Evolutionary conservation across 2,797 vertebrate genomes (phyloP).

Genomic region (Cottoperca gobio): DNA sequence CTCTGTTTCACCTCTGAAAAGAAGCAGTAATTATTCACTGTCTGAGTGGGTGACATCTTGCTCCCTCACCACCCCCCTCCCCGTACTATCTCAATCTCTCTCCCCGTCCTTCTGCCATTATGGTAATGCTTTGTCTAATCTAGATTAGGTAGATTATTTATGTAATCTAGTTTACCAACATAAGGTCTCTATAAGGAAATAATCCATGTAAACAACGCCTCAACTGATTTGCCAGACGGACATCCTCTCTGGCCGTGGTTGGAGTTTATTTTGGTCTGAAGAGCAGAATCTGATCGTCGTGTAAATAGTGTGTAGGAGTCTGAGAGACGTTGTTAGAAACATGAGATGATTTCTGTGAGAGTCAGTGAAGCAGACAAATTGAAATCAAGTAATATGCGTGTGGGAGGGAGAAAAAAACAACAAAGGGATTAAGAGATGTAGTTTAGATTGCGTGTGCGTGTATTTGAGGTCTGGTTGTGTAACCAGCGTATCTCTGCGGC

Average conservation of each 20-base stretch:
- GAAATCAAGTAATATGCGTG: slow-evolving; percentile 25
- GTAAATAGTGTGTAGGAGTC: slow-evolving; percentile 45
- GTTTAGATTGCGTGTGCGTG: slow-evolving; percentile 3
- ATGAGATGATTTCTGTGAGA: slow-evolving; percentile 29
- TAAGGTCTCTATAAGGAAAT: slow-evolving; percentile 57
- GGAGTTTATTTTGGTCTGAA: slow-evolving; percentile 56
- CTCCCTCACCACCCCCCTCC: slow-evolving; percentile 7
- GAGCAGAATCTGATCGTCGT: slow-evolving; percentile 42
- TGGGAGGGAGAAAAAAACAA: slow-evolving; percentile 31
- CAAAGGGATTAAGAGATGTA: slow-evolving; percentile 26
- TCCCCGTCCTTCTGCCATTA: slow-evolving; percentile 34
- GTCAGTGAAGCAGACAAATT: slow-evolving; percentile 14
- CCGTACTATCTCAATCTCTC: neutral
- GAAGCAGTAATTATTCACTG: slow-evolving; percentile 56
- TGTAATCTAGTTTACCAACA: slow-evolving; percentile 76
- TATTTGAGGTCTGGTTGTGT: slow-evolving; percentile 29
- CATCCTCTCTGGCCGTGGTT: slow-evolving; percentile 7
- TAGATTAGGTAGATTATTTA: slow-evolving; percentile 73
- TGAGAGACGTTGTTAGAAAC: slow-evolving; percentile 33
- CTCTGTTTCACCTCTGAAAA: slow-evolving; percentile 63
- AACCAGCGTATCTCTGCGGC: slow-evolving; percentile 24
- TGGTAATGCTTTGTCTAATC: slow-evolving; percentile 71
- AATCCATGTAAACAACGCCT: slow-evolving; percentile 62
- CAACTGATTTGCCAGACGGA: slow-evolving; percentile 40
- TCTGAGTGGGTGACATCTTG: slow-evolving; percentile 62